Base-by-base conservation (phyloP, 2,888 invertebrate species). In the Drosophila borealis region DNA sequence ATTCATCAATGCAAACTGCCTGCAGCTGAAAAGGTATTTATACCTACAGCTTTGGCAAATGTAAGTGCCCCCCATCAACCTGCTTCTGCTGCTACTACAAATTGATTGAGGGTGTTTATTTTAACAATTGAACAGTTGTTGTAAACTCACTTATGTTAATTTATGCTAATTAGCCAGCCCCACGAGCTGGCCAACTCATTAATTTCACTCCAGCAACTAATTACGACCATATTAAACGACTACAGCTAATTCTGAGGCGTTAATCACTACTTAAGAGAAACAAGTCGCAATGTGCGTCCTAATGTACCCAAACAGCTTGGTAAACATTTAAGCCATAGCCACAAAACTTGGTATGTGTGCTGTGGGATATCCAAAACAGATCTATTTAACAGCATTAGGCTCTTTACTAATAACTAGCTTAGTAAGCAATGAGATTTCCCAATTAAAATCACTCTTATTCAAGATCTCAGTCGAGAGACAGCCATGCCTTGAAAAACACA, bases 101-200 rank as follows among this genome's bases (percentile, higher is more conserved):
- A 66, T 55, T 65, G 56, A 72, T 70, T 66, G 73, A 13, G 49
- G 19, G 60, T 55, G 55, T 53, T 61, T 74, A 72, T 74, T 74
- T 74, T 48, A 66, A 72, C 74, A 74, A 66, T 70, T 57, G 21
- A 9, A 45, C 33, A 33, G 17, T 33, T 2, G 41, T 19, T 17
- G 54, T 34, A n/a, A 66, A 46, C 54, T 59, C 53, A 60, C 50
- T 72, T 65, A 56, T 60, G 65, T 49, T 74, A 60, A 74, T 74
- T 74, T 42, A 74, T 74, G 79, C 59, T 62, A 74, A 74, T 74
- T 62, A 53, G 54, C 51, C 25, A 21, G 54, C 21, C 49, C 19
- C 34, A 33, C 34, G 19, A 39, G 46, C 65, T 42, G 29, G 41
- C 48, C 62, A 48, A 19, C 59, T 36, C 70, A 68, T 70, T 69